These are phyloP conservation scores for Blera fallax DNA, from an alignment of 2,888 invertebrate species.

Conservation along the genomic window DNA sequence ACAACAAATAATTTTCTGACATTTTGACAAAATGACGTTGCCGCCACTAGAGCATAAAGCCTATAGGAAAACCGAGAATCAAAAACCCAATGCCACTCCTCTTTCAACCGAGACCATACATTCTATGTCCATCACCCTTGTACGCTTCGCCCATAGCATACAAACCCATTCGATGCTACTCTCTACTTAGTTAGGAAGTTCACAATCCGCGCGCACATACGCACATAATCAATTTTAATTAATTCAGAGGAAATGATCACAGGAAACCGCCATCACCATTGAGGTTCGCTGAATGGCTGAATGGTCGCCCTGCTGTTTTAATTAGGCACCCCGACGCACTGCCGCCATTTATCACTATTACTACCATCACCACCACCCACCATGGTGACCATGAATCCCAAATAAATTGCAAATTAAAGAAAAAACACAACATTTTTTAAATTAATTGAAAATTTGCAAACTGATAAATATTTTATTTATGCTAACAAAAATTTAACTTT, in stretches of 20 bases:
- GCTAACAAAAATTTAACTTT: background rate
- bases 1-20: constrained; percentile 57
- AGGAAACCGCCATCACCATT: constrained; percentile 63
- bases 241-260: constrained; percentile 72
- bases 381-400: constrained; percentile 46
- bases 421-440: background rate
- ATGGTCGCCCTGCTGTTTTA: constrained; percentile 52
- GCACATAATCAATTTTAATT: constrained; percentile 67
- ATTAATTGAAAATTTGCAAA: constrained; percentile 20
- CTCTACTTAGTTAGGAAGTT: constrained; percentile 47
- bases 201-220: constrained; percentile 34
- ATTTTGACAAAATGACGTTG: constrained; percentile 28
- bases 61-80: background rate
- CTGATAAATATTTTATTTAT: constrained; percentile 53
- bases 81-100: constrained; percentile 17
- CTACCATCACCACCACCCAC: background rate
- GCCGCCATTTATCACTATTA: background rate
- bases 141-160: background rate
- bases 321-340: constrained; percentile 31
- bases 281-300: constrained; percentile 47
- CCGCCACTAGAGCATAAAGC: constrained; percentile 52
- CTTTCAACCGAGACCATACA: background rate
- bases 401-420: constrained; percentile 27
- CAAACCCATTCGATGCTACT: background rate
- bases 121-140: background rate